Evolutionary conservation across 1,140 invertebrate genomes (phyloP).

Genomic region (Diabrotica virgifera): DNA sequence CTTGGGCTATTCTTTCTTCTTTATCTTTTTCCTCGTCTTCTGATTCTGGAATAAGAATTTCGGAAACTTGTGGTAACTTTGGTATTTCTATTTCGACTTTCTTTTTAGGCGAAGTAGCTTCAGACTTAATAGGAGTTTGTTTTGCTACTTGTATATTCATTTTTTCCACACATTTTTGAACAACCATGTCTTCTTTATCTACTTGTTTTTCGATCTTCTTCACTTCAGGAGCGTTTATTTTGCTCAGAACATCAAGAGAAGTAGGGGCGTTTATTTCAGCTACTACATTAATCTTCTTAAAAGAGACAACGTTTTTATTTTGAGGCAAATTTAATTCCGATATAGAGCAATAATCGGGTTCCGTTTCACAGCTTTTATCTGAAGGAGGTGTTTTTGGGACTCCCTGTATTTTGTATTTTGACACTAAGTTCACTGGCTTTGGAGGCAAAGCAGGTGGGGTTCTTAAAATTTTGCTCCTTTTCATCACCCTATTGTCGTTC

Average conservation of each 20-base stretch:
- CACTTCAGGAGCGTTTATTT: constrained; percentile 22
- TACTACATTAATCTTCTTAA: constrained; percentile 41
- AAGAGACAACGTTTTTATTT: constrained; percentile 34
- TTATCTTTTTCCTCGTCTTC: constrained; percentile 51
- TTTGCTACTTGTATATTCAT: constrained; percentile 42
- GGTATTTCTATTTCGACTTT: constrained; percentile 58
- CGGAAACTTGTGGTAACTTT: constrained; percentile 59
- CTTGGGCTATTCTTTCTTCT: constrained; percentile 41
- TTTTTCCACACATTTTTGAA: constrained; percentile 43
- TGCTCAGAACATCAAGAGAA: constrained; percentile 30
- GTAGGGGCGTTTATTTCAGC: constrained; percentile 41
- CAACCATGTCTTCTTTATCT: constrained; percentile 30
- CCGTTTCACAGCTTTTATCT: constrained; percentile 45
- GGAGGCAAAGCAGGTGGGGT: constrained; percentile 67
- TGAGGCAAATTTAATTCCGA: constrained; percentile 62
- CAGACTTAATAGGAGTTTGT: constrained; percentile 32
- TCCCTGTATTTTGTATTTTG: constrained; percentile 55
- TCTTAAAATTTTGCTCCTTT: constrained; percentile 57
- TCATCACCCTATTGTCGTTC: constrained; percentile 43
- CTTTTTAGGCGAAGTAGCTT: constrained; percentile 44
- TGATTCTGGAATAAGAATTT: constrained; percentile 60
- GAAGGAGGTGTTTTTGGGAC: constrained; percentile 24
- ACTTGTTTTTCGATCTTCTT: constrained; percentile 6
- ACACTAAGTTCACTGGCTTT: constrained; percentile 64
- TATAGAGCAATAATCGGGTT: constrained; percentile 64